phyloP scores from a whole-genome alignment of 2,888 invertebrate genomes.

The Drosophila borealis region DNA sequence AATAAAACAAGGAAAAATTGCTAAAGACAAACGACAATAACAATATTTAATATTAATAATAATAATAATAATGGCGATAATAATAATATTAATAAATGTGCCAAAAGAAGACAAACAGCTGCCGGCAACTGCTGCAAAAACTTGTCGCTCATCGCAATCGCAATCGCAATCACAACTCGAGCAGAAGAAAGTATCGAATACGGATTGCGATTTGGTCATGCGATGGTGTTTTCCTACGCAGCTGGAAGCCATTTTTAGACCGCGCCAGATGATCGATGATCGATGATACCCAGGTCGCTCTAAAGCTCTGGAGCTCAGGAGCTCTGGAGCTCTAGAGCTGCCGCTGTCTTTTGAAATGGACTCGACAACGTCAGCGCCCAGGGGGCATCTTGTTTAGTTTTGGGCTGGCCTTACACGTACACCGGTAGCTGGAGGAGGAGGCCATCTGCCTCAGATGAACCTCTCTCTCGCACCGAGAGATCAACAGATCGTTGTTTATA shows the following conservation, averaged over 20 bases:
- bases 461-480: slow-evolving; percentile 17
- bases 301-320: slow-evolving; percentile 22
- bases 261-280: slow-evolving; percentile 77
- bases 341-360: slow-evolving; percentile 75
- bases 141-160: slow-evolving; percentile 56
- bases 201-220: slow-evolving; percentile 78
- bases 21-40: slow-evolving; percentile 71
- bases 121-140: slow-evolving; percentile 46
- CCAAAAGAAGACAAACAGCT: slow-evolving; percentile 67
- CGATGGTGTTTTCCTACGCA: slow-evolving; percentile 81
- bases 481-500: slow-evolving; percentile 43
- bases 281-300: slow-evolving; percentile 75
- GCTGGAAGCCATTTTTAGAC: slow-evolving; percentile 80
- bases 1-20: slow-evolving; percentile 55
- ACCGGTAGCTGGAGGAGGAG: slow-evolving; percentile 39
- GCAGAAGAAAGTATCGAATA: slow-evolving; percentile 77
- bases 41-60: slow-evolving; percentile 49
- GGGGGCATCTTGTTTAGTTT: slow-evolving; percentile 70
- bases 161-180: slow-evolving; percentile 78
- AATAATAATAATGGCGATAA: slow-evolving; percentile 60
- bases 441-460: slow-evolving; percentile 6
- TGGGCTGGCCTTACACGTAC: slow-evolving; percentile 70
- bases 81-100: slow-evolving; percentile 72
- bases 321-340: slow-evolving; percentile 14
- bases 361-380: slow-evolving; percentile 73